These are phyloP conservation scores for Lindbergichthys nudifrons DNA, from an alignment of 2,797 vertebrate species.

Conservation along the genomic window DNA sequence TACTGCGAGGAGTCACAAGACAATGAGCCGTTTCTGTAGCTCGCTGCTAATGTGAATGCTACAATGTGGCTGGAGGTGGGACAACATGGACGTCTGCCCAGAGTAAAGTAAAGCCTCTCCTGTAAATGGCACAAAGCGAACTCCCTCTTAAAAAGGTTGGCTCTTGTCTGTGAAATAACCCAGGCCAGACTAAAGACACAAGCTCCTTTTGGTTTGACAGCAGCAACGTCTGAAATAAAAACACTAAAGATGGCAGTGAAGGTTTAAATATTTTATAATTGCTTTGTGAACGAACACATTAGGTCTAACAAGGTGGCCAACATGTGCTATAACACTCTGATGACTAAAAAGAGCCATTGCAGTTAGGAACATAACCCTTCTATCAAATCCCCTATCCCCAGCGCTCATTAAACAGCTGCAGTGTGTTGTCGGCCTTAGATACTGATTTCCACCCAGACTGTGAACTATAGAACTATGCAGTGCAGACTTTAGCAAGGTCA, in stretches of 20 bases:
- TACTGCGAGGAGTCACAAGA: conserved; percentile 22
- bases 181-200: conserved; percentile 37
- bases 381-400: conserved; percentile 29
- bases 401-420: conserved; percentile 51
- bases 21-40: conserved; percentile 50
- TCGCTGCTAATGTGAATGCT: conserved; percentile 43
- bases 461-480: conserved; percentile 37
- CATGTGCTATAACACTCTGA: conserved; percentile 54
- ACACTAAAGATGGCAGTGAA: conserved; percentile 45
- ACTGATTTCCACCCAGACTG: conserved; percentile 49
- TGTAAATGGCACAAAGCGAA: conserved; percentile 55
- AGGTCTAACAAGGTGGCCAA: conserved; percentile 29
- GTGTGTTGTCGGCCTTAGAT: conserved; percentile 54
- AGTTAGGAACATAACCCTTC: conserved; percentile 40
- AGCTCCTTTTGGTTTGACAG: conserved; percentile 49
- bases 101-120: conserved; percentile 43
- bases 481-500: conserved; percentile 55
- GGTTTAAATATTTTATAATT: conserved; percentile 47
- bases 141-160: conserved; percentile 52
- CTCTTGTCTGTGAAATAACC: conserved; percentile 57
- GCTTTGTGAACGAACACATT: conserved; percentile 54
- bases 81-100: conserved; percentile 63
- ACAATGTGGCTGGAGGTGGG: conserved; percentile 50
- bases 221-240: conserved; percentile 45
- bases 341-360: conserved; percentile 52